Evolutionary conservation across 2,113 vertebrate genomes (phyloP), one percentile per base, ranked within the genome.

Genomic region (Tragelaphus buxtoni): DNA sequence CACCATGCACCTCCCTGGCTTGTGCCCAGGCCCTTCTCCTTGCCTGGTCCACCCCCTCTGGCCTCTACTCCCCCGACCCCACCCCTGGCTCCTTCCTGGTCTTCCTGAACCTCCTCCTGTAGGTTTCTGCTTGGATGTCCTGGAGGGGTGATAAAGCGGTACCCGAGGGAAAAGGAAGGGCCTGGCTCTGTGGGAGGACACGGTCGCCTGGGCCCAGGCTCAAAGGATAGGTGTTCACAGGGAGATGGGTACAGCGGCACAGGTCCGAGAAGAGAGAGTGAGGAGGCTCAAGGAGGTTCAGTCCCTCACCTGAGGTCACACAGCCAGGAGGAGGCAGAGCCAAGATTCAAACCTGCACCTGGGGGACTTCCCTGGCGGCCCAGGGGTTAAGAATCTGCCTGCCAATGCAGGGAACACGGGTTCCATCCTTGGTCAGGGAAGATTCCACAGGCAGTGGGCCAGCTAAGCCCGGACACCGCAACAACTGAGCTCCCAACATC

Each of bases 1-100:
- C 3, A 0, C 47, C 35, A 3, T 4, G 53, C 45, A 26, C 42
- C 11, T 0, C 30, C 32, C 16, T 1, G 51, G 30, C 7, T 63
- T 72, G 35, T 22, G 28, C n/a, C 61, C 39, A 35, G 7, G 45
- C n/a, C 49, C 2, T n/a, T 65, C 39, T 28, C 49, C 26, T 82
- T 47, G 53, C 14, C n/a, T 45, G 26, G 9, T 32, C 11, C 35
- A 22, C 32, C 8, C 88, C 28, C 47, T 74, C 8, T 24, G n/a
- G 30, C 74, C 26, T 55, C 0, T 18, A 0, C 5, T 35, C 49
- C 45, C 49, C 45, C 7, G 8, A 10, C 16, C 2, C 3, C 16
- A 7, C 32, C 2, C 32, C n/a, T 5, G 11, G 2, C 53, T 26
- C 5, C 18, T 5, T 9, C 22, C 22, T 30, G 11, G 1, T 49